These are phyloP conservation scores for Andinoacara biseriatus DNA, from an alignment of 2,113 vertebrate species.

Conservation along the genomic window DNA sequence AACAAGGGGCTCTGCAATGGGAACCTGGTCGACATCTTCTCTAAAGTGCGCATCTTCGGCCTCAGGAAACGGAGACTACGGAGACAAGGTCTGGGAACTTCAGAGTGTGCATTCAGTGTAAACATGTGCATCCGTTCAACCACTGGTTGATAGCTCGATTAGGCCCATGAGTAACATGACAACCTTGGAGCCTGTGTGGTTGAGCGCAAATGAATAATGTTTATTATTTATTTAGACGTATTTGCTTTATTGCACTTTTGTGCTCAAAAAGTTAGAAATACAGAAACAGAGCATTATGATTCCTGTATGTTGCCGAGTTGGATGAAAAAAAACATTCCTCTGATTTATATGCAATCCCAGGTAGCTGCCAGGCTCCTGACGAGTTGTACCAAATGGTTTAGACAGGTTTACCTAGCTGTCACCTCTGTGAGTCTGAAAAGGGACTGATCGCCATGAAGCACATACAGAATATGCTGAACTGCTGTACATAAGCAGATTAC, in stretches of 20 bases:
- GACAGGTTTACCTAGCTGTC: constrained; percentile 55
- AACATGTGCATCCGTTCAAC: constrained; percentile 25
- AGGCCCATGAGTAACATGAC: neutral
- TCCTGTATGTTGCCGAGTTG: neutral
- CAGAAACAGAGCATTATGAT: neutral
- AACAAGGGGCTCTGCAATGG: constrained; percentile 96
- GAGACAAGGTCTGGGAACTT: constrained; percentile 91
- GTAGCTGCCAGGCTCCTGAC: constrained; percentile 32
- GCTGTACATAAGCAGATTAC: constrained; percentile 10
- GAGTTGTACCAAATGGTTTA: constrained; percentile 31
- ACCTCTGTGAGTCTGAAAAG: constrained; percentile 24
- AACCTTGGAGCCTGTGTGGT: neutral
- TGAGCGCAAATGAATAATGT: neutral
- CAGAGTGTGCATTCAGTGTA: constrained; percentile 28
- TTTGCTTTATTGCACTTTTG: neutral
- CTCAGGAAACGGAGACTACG: constrained; percentile 97
- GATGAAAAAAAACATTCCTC: constrained; percentile 1
- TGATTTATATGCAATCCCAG: constrained; percentile 43
- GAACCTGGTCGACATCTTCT: constrained; percentile 99
- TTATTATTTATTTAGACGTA: neutral
- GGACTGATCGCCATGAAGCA: constrained; percentile 23
- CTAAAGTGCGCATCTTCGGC: constrained; percentile 99
- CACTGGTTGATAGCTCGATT: constrained; percentile 39
- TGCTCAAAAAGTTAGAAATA: constrained; percentile 33
- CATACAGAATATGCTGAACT: constrained; percentile 5